These are phyloP conservation scores for Nephrotoma flavescens DNA, from an alignment of 2,888 invertebrate genomes.

Conservation along the genomic window DNA sequence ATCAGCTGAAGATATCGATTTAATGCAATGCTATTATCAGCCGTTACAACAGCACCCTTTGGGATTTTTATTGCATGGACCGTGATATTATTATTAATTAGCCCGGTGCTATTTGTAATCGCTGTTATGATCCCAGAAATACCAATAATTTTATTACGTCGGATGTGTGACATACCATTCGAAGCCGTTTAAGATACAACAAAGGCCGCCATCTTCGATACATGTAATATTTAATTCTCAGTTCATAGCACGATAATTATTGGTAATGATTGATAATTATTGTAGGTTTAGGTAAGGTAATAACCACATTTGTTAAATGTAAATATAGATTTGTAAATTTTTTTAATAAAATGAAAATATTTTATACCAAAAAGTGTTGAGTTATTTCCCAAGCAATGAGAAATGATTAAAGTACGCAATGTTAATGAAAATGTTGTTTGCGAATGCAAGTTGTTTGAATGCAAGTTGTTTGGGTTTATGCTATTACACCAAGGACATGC, in stretches of 20 bases:
- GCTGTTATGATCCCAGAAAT: constrained; percentile 50
- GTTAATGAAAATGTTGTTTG: background rate
- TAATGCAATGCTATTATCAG: background rate
- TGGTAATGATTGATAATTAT: background rate
- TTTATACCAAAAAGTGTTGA: background rate
- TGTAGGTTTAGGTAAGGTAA: background rate
- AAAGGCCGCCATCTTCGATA: background rate
- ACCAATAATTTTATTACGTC: constrained; percentile 48
- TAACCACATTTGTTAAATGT: background rate
- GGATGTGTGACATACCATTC: constrained; percentile 50
- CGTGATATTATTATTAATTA: constrained; percentile 45
- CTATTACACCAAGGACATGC: background rate
- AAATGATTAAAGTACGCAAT: background rate
- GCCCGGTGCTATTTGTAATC: constrained; percentile 47
- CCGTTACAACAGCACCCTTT: constrained; percentile 15
- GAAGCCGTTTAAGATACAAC: constrained; percentile 40
- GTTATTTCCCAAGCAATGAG: background rate
- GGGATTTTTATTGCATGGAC: constrained; percentile 49
- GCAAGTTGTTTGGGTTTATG: background rate
- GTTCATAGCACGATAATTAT: background rate
- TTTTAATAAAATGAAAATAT: background rate
- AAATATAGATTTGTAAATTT: background rate
- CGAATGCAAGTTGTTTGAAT: background rate
- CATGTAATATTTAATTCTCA: background rate
- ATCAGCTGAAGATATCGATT: background rate